phyloP scores from a whole-genome alignment of 2,888 invertebrate genomes.

The Formica aserva region DNA sequence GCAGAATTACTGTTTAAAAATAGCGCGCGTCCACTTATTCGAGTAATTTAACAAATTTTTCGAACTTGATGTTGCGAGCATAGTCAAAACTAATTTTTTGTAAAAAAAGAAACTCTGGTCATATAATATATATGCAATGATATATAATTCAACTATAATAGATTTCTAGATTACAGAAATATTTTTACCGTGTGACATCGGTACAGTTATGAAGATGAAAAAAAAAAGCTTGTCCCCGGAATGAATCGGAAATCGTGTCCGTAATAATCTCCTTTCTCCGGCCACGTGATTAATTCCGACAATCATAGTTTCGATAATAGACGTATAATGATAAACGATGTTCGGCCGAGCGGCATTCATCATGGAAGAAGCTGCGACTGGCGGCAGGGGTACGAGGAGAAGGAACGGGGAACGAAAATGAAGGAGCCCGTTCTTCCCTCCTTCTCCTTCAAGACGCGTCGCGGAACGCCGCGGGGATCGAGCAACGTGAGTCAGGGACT shows the following conservation, averaged over 20 bases:
- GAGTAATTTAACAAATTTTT: background rate
- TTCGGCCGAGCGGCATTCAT: constrained; percentile 57
- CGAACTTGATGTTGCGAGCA: background rate
- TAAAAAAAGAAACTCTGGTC: background rate
- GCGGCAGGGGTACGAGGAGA: constrained; percentile 39
- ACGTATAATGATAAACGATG: constrained; percentile 72
- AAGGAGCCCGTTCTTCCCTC: constrained; percentile 60
- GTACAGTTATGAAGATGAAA: constrained; percentile 20
- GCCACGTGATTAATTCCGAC: constrained; percentile 62
- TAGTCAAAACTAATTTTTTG: background rate
- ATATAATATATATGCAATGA: background rate
- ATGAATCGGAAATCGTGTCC: constrained; percentile 51
- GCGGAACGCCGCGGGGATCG: constrained; percentile 72
- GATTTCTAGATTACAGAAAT: background rate
- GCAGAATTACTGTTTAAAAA: constrained; percentile 4
- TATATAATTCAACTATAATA: background rate
- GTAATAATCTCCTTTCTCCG: constrained; percentile 39
- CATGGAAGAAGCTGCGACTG: constrained; percentile 43
- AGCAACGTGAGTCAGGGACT: constrained; percentile 74
- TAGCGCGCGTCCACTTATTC: background rate
- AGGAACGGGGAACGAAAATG: constrained; percentile 63
- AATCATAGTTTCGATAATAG: constrained; percentile 68
- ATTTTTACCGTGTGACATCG: background rate
- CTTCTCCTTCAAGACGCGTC: constrained; percentile 60
- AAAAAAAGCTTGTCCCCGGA: constrained; percentile 10